These are phyloP conservation scores for Drosophila cyrtoloma DNA, from an alignment of 2,888 invertebrate genomes.

Conservation along the genomic window DNA sequence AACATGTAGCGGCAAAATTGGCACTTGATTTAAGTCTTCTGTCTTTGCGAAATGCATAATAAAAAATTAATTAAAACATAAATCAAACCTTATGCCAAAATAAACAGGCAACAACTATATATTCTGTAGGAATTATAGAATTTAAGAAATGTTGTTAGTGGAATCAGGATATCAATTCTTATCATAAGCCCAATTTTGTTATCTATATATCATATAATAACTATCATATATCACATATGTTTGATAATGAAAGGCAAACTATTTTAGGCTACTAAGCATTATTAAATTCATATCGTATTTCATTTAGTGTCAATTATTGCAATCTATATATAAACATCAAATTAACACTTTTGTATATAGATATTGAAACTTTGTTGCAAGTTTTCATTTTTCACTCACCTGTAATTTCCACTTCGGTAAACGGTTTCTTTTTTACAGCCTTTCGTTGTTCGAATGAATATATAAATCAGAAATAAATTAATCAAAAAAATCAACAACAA, in stretches of 20 bases:
- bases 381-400: constrained; percentile 73
- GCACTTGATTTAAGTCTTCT: no score
- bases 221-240: background rate
- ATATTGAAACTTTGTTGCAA: constrained; percentile 9
- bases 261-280: background rate
- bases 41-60: no score
- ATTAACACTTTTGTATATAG: constrained; percentile 1
- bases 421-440: constrained; percentile 85
- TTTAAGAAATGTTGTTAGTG: no score
- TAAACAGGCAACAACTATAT: no score
- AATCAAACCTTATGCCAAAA: no score
- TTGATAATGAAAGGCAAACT: background rate
- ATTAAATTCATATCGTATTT: background rate
- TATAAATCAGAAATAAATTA: constrained; percentile 24
- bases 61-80: no score
- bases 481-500: constrained; percentile 19
- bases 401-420: constrained; percentile 85
- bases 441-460: constrained; percentile 48
- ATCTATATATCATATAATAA: background rate
- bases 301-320: background rate
- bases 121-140: no score
- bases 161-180: no score
- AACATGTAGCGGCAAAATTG: no score
- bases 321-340: no score
- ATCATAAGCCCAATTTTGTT: background rate